These are phyloP conservation scores for Cosmorhoe ocellata DNA, from an alignment of 2,888 invertebrate species.

Conservation along the genomic window DNA sequence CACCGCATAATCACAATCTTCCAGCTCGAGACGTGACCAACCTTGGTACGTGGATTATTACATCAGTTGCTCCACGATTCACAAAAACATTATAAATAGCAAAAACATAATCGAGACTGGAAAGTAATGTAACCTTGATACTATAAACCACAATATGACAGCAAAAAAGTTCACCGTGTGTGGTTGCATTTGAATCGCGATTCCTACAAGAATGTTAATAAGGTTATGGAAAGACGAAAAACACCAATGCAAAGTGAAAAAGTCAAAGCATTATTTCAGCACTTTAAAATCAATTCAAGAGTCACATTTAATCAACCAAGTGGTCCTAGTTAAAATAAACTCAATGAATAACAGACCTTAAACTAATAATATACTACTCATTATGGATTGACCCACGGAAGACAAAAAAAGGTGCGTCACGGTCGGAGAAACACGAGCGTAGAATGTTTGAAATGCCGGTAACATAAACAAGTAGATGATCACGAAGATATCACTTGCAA, in stretches of 20 bases:
- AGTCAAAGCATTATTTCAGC: conserved; percentile 23
- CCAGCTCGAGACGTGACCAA: conserved; percentile 53
- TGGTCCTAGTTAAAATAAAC: conserved; percentile 19
- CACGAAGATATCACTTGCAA: conserved; percentile 21
- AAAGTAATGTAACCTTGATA: conserved; percentile 23
- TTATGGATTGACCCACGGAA: conserved; percentile 27
- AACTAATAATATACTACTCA: conserved; percentile 25
- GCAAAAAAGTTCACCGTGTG: conserved; percentile 14
- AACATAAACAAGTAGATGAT: conserved; percentile 29
- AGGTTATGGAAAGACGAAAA: conserved; percentile 18
- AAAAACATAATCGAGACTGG: conserved; percentile 22
- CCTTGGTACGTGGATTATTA: conserved; percentile 50
- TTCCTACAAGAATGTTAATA: conserved; percentile 13
- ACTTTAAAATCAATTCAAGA: conserved; percentile 23
- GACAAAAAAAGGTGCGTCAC: conserved; percentile 57
- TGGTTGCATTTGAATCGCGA: conserved; percentile 9
- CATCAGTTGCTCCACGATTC: conserved; percentile 39
- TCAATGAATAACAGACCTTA: conserved; percentile 25
- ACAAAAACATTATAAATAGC: conserved; percentile 38
- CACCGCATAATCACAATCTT: conserved; percentile 44
- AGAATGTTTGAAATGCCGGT: conserved; percentile 43
- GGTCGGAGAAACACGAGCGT: conserved; percentile 54
- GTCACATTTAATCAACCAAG: conserved; percentile 27
- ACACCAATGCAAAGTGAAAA: conserved; percentile 21
- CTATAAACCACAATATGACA: conserved; percentile 23